These are phyloP conservation scores for Elysia chlorotica DNA, from an alignment of 1,140 invertebrate genomes.

Conservation along the genomic window DNA sequence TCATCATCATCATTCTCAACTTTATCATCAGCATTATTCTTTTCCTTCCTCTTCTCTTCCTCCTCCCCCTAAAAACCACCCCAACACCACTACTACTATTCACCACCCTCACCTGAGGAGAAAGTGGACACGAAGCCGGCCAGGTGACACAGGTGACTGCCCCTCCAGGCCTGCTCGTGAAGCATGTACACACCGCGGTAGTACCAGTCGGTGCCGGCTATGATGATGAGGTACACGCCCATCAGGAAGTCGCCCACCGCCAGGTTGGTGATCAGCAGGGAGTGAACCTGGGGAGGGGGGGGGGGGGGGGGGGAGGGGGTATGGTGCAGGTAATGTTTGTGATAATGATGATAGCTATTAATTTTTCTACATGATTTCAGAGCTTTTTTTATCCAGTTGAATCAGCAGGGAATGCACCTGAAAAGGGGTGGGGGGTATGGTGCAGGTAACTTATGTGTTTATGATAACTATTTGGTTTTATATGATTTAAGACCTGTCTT, in stretches of 20 bases:
- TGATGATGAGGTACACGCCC: conserved; percentile 67
- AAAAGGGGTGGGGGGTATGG: no score
- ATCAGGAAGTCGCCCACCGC: conserved; percentile 68
- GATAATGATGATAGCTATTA: no score
- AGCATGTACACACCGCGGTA: conserved; percentile 67
- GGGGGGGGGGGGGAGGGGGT: no score
- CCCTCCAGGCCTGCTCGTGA: conserved; percentile 65
- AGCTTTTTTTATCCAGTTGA: no score
- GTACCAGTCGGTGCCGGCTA: conserved; percentile 64
- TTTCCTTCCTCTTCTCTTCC: background rate
- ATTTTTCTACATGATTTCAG: no score
- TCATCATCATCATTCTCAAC: conserved; percentile 6
- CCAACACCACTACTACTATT: conserved; percentile 62
- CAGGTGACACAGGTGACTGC: conserved; percentile 64
- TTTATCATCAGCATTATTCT: background rate
- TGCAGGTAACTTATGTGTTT: no score
- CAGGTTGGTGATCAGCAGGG: conserved; percentile 70
- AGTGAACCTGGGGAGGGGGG: conserved; percentile 63
- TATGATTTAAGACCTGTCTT: no score
- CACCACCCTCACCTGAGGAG: conserved; percentile 61
- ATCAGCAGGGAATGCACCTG: no score
- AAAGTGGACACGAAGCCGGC: conserved; percentile 74
- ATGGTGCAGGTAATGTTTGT: no score
- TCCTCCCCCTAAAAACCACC: conserved; percentile 61
- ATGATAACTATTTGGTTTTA: no score